Evolutionary conservation across 1,140 invertebrate genomes (phyloP), one percentile per base, ranked within the genome.

Genomic region (Yoshiicerus persimilis): DNA sequence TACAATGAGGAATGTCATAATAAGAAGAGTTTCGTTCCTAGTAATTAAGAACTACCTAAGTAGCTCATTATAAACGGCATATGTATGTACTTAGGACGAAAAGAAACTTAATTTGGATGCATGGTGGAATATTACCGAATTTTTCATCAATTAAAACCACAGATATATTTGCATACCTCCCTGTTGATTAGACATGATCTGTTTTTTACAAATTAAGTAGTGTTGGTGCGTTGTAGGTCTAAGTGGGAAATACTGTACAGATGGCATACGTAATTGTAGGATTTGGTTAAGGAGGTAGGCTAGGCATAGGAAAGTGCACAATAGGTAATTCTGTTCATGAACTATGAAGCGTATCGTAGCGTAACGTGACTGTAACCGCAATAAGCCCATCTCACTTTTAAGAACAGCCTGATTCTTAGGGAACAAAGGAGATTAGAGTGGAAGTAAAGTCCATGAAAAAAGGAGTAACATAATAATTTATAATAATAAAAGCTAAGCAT

Each of bases 341-440:
- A 86, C 38, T 87, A 83, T 88, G 88, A 88, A 87, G 88, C 88
- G 85, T 77, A 88, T 36, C 88, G 85, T 86, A 83, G 88, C 88
- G 36, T 87, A 70, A 62, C 86, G 32, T 1, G 62, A 27, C 20
- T 36, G 32, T 34, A 25, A 86, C 87, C 47, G 84, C 56, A 88
- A 86, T 88, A 41, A 87, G 87, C 39, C 27, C 41, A 16, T 80
- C 32, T n/a, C 75, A 80, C 75, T 80, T 36, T 36, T 36, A 6
- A 5, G 27, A 75, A 27, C 32, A 34, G 27, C 25, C 83, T 84
- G n/a, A n/a, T 87, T 34, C 9, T 34, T 16, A 34, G 36, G 13
- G 25, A 77, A 77, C 34, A 75, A 39, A 77, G 20, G 25, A 39
- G 64, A 38, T 47, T 86, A 47, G 20, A 20, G 64, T 27, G 56